These are phyloP conservation scores for Acromyrmex charruanus DNA, from an alignment of 1,140 invertebrate genomes.

Conservation along the genomic window DNA sequence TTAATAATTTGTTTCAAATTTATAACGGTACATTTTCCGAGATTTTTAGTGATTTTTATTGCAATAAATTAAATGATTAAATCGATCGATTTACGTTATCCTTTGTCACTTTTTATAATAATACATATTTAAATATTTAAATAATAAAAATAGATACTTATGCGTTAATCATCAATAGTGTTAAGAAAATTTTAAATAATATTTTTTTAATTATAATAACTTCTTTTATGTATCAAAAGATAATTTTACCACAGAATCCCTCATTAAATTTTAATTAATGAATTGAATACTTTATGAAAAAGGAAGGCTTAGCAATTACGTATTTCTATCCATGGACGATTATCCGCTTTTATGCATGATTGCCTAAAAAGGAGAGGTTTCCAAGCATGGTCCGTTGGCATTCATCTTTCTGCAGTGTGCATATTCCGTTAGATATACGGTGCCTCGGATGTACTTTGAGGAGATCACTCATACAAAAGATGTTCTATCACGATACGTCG, in stretches of 20 bases:
- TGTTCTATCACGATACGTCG: neutral
- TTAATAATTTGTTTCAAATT: neutral
- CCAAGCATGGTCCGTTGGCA: constrained; percentile 59
- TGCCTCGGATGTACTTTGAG: constrained; percentile 65
- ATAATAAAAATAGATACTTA: neutral
- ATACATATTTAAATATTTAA: neutral
- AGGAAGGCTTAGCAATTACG: neutral
- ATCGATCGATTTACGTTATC: neutral
- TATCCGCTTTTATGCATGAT: constrained; percentile 23
- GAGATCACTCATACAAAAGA: neutral
- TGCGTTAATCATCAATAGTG: neutral
- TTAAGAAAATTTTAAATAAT: constrained; percentile 1
- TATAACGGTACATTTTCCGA: neutral
- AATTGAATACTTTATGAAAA: constrained; percentile 2
- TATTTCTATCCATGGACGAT: constrained; percentile 1
- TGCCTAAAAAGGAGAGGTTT: constrained; percentile 73
- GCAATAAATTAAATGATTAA: neutral
- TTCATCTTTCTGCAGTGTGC: constrained; percentile 71
- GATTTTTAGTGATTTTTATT: neutral
- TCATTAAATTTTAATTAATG: neutral
- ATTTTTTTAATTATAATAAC: neutral
- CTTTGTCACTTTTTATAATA: neutral
- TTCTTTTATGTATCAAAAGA: neutral
- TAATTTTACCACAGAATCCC: neutral
- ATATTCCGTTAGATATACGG: constrained; percentile 77